Conservation (phyloP, 2,113 vertebrate genomes). For the Trinectes maculatus region DNA sequence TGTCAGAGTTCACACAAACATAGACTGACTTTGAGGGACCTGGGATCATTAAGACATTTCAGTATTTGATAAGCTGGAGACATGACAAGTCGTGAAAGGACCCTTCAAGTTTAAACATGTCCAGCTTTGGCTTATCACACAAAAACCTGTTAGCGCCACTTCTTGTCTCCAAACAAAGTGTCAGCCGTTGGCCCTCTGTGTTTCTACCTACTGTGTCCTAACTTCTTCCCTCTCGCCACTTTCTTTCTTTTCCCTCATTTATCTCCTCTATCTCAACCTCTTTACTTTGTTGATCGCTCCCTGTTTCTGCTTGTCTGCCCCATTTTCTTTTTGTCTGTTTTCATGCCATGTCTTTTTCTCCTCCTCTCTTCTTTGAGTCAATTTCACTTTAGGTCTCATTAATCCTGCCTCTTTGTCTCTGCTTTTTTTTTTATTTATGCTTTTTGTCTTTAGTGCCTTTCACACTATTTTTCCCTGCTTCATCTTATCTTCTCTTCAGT, state of each 20-base stretch:
- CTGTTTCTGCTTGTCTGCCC: constrained; percentile 18
- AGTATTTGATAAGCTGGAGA: constrained; percentile 63
- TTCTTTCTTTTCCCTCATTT: constrained; percentile 28
- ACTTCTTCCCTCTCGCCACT: constrained; percentile 24
- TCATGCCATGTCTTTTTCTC: constrained; percentile 25
- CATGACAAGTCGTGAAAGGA: constrained; percentile 65
- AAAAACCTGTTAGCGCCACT: constrained; percentile 68
- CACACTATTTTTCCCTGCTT: constrained; percentile 35
- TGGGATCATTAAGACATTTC: constrained; percentile 45
- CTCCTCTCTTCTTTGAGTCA: constrained; percentile 17
- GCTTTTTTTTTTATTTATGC: not conserved
- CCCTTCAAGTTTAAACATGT: constrained; percentile 57
- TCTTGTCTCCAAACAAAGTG: constrained; percentile 73
- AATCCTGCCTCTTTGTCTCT: constrained; percentile 12
- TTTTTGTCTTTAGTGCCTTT: constrained; percentile 16
- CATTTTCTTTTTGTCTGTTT: constrained; percentile 32
- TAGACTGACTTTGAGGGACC: constrained; percentile 45
- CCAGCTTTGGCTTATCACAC: constrained; percentile 58
- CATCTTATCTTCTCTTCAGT: constrained; percentile 5
- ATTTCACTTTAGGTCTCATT: constrained; percentile 33
- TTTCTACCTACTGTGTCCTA: constrained; percentile 29
- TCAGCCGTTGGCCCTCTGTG: constrained; percentile 41
- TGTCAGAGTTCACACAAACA: constrained; percentile 65
- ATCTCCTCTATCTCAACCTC: constrained; percentile 37
- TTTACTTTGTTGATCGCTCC: constrained; percentile 18